Percentiles rank a stretch among this genome's conserved stretches.
phyloP scores from a whole-genome alignment of 2,113 vertebrate species.

The Aspidoscelis tigris region DNA sequence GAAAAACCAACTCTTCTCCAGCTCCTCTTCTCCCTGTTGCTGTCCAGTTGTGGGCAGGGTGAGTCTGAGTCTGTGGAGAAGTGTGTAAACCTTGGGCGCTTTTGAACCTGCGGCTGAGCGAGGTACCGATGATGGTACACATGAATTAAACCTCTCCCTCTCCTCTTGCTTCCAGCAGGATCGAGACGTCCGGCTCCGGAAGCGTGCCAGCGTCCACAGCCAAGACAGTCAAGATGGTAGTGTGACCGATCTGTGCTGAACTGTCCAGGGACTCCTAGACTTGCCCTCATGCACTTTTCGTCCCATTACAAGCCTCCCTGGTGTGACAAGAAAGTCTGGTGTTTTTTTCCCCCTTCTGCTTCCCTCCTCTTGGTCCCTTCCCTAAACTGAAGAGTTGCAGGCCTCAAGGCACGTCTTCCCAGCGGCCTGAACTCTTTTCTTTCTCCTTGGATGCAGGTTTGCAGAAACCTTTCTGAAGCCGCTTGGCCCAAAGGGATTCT shows the following conservation, averaged over 20 bases:
- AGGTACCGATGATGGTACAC: no score
- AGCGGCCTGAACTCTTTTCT: no score
- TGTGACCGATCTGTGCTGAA: conserved; percentile 8
- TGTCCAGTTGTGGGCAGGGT: no score
- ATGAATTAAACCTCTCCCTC: neutral
- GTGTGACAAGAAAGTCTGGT: conserved; percentile 22
- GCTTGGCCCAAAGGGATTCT: neutral
- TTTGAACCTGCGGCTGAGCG: no score
- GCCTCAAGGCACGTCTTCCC: no score
- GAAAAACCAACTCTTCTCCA: no score
- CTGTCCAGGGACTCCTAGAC: fast-evolving
- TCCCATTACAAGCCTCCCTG: fast-evolving
- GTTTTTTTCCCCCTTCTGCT: neutral
- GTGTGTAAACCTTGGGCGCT: no score
- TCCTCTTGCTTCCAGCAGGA: conserved; percentile 48
- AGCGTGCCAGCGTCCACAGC: neutral
- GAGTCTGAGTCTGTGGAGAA: no score
- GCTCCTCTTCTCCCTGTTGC: no score
- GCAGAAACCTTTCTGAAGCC: fast-evolving
- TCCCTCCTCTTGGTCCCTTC: neutral
- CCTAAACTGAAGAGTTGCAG: neutral
- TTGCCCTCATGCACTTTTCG: neutral
- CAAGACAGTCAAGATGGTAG: conserved; percentile 20
- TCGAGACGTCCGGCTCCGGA: conserved; percentile 57
- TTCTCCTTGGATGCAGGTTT: neutral